phyloP scores from a whole-genome alignment of 1,140 invertebrate species.

The Laupala kohalensis region DNA sequence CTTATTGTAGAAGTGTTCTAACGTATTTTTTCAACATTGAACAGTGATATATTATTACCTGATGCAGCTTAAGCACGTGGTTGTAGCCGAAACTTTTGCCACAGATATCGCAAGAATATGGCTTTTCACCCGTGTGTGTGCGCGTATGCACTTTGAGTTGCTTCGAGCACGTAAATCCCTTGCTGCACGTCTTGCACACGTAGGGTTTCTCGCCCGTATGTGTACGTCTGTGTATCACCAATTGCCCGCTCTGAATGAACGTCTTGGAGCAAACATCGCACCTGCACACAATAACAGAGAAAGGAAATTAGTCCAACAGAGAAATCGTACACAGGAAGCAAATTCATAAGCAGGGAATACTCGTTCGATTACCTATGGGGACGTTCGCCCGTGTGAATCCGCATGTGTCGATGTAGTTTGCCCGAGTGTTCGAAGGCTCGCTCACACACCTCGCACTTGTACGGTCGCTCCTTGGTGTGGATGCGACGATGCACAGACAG shows the following conservation, averaged over 20 bases:
- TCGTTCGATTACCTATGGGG: too few relatives aligned
- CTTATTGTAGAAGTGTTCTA: too few relatives aligned
- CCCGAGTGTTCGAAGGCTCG: conserved; percentile 86
- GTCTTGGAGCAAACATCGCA: conserved; percentile 86
- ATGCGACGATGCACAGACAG: conserved; percentile 81
- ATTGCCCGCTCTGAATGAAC: conserved; percentile 76
- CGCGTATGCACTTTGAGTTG: conserved; percentile 75
- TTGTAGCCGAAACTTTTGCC: conserved; percentile 65
- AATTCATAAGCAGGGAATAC: too few relatives aligned
- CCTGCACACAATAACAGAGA: too few relatives aligned
- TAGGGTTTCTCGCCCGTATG: conserved; percentile 88
- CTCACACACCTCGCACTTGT: conserved; percentile 78
- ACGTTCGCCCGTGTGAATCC: conserved; percentile 81
- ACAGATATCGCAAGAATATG: conserved; percentile 58
- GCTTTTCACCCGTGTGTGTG: conserved; percentile 73
- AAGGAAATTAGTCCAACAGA: too few relatives aligned
- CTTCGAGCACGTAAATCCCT: conserved; percentile 81
- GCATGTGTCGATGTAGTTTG: conserved; percentile 82
- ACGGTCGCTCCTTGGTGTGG: conserved; percentile 74
- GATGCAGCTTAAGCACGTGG: conserved; percentile 30
- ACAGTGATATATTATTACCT: conserved; percentile 8
- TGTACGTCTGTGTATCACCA: conserved; percentile 71
- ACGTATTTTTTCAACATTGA: too few relatives aligned
- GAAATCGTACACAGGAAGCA: too few relatives aligned
- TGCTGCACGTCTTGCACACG: conserved; percentile 71